Base-by-base conservation (phyloP, 37 sponge, comb jelly and placozoan species). In the Diacarnus erythraeanus region DNA sequence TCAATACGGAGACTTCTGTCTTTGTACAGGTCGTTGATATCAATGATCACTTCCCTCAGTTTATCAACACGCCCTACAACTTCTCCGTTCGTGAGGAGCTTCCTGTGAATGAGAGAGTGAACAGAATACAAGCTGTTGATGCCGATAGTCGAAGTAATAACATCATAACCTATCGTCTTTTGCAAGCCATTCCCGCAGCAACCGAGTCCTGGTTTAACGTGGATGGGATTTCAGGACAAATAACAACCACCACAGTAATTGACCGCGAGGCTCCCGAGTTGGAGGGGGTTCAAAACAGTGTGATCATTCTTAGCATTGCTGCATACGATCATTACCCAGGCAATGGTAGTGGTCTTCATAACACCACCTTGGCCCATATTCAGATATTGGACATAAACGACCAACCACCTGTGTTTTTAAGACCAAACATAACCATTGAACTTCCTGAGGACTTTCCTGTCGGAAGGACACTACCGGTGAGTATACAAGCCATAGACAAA, bases 31-130 rank as follows among this genome's bases (percentile, higher is more conserved):
- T 93, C 17, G 33, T 65, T 8, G 94, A 93, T 54, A 78, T 83
- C 44, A 93, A 93, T 39, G 94, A 93, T 54, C 64, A 93, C 40
- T 38, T 75, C 20, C 94, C 94, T 26, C 30, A 69, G 39, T 93
- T 93, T 64, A 20, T 76, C 6, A 29, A 34, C 2, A 15, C 17
- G 0, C 58, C 77, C 15, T 93, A 86, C 57, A 42, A 38, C 0
- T 89, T 89, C 35, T 23, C 57, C 0, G 63, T 89, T 2, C 0
- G 17, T 9, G 91, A 91, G 63, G 30, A 75, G 0, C 35, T 34
- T 9, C 37, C 60, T 1, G 25, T 64, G 0, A 30, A 15, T 2
- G 37, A 61, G 1, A 31, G 43, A 25, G 87, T 91, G 0, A 84
- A 72, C 12, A 39, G 33, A 1, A 77, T 87, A 33, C 12, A 30